Conservation (phyloP, 2,113 vertebrate species). For the Mirza zaza region DNA sequence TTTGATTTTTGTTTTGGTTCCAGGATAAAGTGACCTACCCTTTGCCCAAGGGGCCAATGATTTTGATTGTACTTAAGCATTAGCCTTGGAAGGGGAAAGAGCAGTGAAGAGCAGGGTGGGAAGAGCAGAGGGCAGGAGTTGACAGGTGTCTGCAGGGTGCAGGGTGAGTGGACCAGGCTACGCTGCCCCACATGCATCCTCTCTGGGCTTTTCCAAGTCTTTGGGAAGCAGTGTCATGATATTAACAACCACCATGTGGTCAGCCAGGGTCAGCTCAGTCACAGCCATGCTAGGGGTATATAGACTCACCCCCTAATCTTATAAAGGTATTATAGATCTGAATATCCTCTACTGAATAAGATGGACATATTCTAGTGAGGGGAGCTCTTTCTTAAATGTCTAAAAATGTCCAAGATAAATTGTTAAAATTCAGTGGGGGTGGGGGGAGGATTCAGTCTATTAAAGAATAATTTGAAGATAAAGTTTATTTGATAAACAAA, state of each 20-base stretch:
- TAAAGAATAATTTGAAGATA: constrained; percentile 4
- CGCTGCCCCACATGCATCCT: background rate
- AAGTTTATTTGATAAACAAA: constrained; percentile 23
- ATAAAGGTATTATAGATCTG: background rate
- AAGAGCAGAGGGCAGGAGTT: background rate
- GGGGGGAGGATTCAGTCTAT: background rate
- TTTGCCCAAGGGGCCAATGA: background rate
- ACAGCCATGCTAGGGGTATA: background rate
- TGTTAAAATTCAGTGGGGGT: background rate
- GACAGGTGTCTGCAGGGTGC: background rate
- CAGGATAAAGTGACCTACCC: background rate
- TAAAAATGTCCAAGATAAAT: background rate
- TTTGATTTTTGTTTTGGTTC: background rate
- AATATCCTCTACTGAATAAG: background rate
- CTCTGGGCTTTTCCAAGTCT: background rate
- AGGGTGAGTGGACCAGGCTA: background rate
- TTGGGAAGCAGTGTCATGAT: background rate
- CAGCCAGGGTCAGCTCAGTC: background rate
- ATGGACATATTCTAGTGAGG: background rate
- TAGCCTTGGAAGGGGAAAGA: background rate
- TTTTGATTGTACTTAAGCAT: background rate
- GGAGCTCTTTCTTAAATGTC: background rate
- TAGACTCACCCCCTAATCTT: background rate
- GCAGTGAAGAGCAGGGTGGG: background rate
- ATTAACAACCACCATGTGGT: background rate